Evolutionary conservation across 2,113 vertebrate species (phyloP), one percentile per base, ranked within the genome.

Genomic region (Perca flavescens): DNA sequence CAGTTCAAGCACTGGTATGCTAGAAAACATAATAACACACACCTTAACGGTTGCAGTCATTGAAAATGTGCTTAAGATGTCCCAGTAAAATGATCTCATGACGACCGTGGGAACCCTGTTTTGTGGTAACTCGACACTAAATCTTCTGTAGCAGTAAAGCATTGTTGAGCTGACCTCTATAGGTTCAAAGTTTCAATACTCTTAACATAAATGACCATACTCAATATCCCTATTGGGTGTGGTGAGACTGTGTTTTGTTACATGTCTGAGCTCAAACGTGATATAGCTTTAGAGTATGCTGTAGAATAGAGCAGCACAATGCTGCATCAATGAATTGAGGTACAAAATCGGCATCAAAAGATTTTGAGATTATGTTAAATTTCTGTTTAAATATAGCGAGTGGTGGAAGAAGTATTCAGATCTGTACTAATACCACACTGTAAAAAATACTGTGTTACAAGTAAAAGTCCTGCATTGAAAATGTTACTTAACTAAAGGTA

Each of bases 1-100:
- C 88, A 94, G 91, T 54, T 90, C 95, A 0, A 95, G 93, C 87
- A 73, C 95, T 89, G 96, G 96, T 97, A 94, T 0, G 19, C 2
- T 5, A 65, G 2, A 25, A 25, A 3, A 34, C 36, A 31, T 16
- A 50, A 49, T 9, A 21, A 21, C 25, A 53, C 49, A 50, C 47
- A 49, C 12, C 4, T 12, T 25, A 14, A 52, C 8, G 13, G 21
- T 22, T 6, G 5, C 62, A 3, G 6, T 17, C 43, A 64, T 11
- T 17, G 6, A 47, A 56, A 15, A 21, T 25, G 9, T 11, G 40
- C 34, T 34, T 34, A 34, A 34, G 34, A 34, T 34, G 34, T 34
- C 34, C 34, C 34, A 1, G 34, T 43, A 43, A 43, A 43, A 43
- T 0, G n/a, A 52, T 40, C 3, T 11, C 19, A 6, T 28, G 46